phyloP scores from a whole-genome alignment of 2,888 invertebrate genomes.

The Cyclophora punctaria region DNA sequence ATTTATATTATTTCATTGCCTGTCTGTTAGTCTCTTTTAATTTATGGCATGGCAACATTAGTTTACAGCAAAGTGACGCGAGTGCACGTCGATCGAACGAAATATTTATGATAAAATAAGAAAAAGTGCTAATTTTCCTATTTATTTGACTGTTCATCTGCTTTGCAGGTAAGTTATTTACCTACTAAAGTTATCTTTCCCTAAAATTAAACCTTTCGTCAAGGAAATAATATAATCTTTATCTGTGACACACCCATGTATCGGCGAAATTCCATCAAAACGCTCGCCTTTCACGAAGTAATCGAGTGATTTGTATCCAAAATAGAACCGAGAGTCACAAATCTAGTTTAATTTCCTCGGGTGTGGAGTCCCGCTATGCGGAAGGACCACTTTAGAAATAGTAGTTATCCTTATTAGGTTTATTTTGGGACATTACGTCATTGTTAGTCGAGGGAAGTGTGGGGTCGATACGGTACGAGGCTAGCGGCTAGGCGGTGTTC shows the following conservation, averaged over 20 bases:
- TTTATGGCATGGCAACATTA: conserved; percentile 31
- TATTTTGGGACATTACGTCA: conserved; percentile 75
- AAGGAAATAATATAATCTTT: conserved; percentile 18
- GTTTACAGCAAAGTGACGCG: conserved; percentile 42
- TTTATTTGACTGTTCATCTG: conserved; percentile 21
- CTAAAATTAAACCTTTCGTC: neutral
- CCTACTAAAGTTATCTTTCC: neutral
- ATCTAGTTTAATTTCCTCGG: neutral
- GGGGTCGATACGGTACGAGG: conserved; percentile 25
- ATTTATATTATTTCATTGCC: too few species aligned
- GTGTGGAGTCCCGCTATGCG: conserved; percentile 17
- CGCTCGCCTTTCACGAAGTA: conserved; percentile 22
- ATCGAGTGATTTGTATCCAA: conserved; percentile 12
- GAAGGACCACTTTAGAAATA: conserved; percentile 34
- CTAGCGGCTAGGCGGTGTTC: conserved; percentile 22
- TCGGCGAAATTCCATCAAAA: conserved; percentile 36
- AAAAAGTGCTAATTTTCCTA: conserved; percentile 26
- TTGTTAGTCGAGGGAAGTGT: conserved; percentile 37
- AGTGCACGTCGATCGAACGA: conserved; percentile 56
- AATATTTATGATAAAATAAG: conserved; percentile 31
- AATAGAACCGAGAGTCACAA: conserved; percentile 14
- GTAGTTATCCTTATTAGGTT: conserved; percentile 61
- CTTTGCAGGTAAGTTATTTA: conserved; percentile 34
- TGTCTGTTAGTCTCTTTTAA: too few species aligned
- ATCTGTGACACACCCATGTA: conserved; percentile 65